Evolutionary conservation across 1,140 invertebrate genomes (phyloP), one percentile per base, ranked within the genome.

Genomic region (Spodoptera frugiperda): DNA sequence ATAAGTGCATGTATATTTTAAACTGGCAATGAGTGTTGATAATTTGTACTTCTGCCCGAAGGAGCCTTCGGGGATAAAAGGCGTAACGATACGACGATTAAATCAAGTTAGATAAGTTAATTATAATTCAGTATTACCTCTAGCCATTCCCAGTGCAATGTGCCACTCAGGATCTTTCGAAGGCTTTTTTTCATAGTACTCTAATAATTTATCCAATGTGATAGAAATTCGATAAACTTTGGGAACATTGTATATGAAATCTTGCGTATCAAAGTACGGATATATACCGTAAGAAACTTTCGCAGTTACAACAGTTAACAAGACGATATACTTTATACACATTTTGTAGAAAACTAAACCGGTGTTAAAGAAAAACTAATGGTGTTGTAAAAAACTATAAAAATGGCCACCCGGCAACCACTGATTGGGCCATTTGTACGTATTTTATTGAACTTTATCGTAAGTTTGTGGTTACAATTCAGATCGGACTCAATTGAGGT

Each of bases 91-190:
- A n/a, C n/a, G n/a, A n/a, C n/a, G n/a, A n/a, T n/a, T n/a, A n/a
- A n/a, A n/a, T n/a, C n/a, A n/a, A n/a, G n/a, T n/a, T 33, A 55
- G 53, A 21, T 4, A 15, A 33, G 14, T 15, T 10, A 15, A 39
- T 12, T 15, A 9, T 33, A 4, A 19, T 17, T 9, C 8, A 46
- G 19, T 57, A 46, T 30, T 86, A 92, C 92, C 91, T 91, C 91
- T 82, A 15, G 92, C 92, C 39, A 89, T 74, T 55, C 89, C 87
- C 17, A 93, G 57, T 54, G 90, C 87, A n/a, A 93, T 93, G 30
- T 89, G 89, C 91, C 91, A 93, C 72, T 93, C 92, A 0, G 92
- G 91, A 82, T 93, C 92, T 67, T 93, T 93, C 0, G 92, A 92
- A n/a, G 88, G 87, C 63, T 92, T 93, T 65, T 83, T 91, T 61